Evolutionary conservation across 2,888 invertebrate species (phyloP), one percentile per base, ranked within the genome.

Genomic region (Platycheirus albimanus): DNA sequence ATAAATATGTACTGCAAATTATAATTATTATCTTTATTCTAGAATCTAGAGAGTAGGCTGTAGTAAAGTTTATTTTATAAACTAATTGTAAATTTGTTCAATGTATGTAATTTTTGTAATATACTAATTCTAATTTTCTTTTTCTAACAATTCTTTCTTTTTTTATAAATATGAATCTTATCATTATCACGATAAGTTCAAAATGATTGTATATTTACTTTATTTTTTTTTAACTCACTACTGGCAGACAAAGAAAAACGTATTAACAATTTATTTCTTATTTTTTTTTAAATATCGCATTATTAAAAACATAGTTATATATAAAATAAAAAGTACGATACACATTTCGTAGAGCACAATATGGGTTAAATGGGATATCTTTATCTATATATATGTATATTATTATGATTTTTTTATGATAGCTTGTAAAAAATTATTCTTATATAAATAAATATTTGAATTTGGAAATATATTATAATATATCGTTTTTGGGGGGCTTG

Each of bases 291-390:
- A 52, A 30, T 20, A 51, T 36, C 15, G 43, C 30, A 70, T 70
- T 8, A 13, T 36, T 36, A 24, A 13, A 20, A 58, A 49, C 66
- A 38, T 70, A 51, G 52, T 33, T 75, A 47, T 80, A 80, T 52
- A 20, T 41, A 72, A 33, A 33, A 58, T 20, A 69, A 10, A 51
- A 66, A 72, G 51, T 80, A 80, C 80, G 80, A 75, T 80, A 75
- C 19, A 80, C 45, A 58, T 75, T 70, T 80, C 80, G 80, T 81
- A 81, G 52, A 81, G 81, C 81, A 81, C 81, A 81, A 81, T 19
- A 28, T 52, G 66, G 70, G 66, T 66, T 54, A 63, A 3, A 71
- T 76, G 76, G 76, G 81, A 70, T 52, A 52, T 72, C 41, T 67
- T 61, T 64, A 30, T 20, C 36, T 52, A 15, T 36, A 24, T n/a